phyloP scores from a whole-genome alignment of 2,113 vertebrate genomes.

The Psilopogon haemacephalus region DNA sequence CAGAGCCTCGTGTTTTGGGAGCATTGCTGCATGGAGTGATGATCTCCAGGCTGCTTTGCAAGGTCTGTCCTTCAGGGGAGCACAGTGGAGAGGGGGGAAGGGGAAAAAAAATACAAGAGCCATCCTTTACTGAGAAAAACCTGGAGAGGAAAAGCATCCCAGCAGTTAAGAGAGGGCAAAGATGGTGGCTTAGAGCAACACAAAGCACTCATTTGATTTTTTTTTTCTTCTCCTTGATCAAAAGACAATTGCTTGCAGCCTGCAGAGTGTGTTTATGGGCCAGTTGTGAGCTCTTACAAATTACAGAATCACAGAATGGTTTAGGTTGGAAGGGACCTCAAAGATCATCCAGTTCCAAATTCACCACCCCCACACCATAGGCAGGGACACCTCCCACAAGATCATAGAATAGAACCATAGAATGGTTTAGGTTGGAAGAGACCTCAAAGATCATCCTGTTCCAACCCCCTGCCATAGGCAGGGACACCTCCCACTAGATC shows the following conservation, averaged over 20 bases:
- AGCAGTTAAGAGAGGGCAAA: neutral
- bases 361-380: no score
- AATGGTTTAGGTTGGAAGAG: no score
- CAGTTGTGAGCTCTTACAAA: neutral
- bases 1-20: neutral
- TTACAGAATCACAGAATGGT: no score
- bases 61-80: neutral
- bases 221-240: neutral
- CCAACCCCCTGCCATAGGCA: no score
- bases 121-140: neutral
- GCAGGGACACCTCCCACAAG: no score
- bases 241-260: conserved; percentile 19
- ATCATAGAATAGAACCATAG: no score
- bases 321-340: no score
- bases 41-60: neutral
- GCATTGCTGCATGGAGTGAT: neutral
- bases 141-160: neutral
- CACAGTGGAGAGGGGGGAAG: neutral
- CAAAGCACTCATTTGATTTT: neutral
- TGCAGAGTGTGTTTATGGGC: neutral
- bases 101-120: neutral
- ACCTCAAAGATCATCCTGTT: no score
- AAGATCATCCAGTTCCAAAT: no score
- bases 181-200: neutral
- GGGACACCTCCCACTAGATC: no score